Evolutionary conservation across 2,888 invertebrate genomes (phyloP).

Genomic region (Dinocampus coccinellae): DNA sequence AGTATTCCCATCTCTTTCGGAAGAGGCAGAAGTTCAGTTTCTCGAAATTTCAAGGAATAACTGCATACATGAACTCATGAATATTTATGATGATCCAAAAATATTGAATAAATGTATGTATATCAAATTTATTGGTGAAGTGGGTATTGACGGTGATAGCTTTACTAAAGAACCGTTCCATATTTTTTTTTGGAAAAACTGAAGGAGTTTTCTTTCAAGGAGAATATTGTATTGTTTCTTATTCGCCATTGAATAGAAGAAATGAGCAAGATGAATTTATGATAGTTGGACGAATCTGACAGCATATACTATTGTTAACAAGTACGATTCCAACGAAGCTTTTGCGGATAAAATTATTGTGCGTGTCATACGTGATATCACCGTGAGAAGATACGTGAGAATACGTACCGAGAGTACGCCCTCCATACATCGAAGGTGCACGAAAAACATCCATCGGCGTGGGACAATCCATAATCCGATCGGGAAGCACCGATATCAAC

Average conservation of each 20-base stretch:
- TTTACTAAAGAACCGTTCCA: conserved; percentile 6
- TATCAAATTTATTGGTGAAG: neutral
- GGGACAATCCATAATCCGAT: too few species aligned
- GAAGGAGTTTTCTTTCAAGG: conserved; percentile 5
- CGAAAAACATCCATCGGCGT: too few species aligned
- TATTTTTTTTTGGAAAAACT: conserved; percentile 7
- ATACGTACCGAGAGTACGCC: too few species aligned
- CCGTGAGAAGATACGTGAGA: too few species aligned
- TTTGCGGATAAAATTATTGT: neutral
- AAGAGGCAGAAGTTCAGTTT: neutral
- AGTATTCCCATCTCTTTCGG: neutral
- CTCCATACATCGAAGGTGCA: too few species aligned
- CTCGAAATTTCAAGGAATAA: neutral
- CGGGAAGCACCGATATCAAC: too few species aligned
- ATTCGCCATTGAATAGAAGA: neutral
- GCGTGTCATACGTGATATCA: too few species aligned
- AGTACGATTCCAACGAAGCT: conserved; percentile 1
- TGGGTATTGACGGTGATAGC: conserved; percentile 1
- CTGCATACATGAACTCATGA: neutral
- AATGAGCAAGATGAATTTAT: conserved; percentile 11
- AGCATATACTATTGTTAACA: conserved; percentile 4
- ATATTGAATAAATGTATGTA: conserved; percentile 1
- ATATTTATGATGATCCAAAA: neutral
- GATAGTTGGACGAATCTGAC: neutral
- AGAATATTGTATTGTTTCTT: conserved; percentile 11